Conservation (phyloP, 2,888 invertebrate genomes). For the Neocrepidodera transversa region DNA sequence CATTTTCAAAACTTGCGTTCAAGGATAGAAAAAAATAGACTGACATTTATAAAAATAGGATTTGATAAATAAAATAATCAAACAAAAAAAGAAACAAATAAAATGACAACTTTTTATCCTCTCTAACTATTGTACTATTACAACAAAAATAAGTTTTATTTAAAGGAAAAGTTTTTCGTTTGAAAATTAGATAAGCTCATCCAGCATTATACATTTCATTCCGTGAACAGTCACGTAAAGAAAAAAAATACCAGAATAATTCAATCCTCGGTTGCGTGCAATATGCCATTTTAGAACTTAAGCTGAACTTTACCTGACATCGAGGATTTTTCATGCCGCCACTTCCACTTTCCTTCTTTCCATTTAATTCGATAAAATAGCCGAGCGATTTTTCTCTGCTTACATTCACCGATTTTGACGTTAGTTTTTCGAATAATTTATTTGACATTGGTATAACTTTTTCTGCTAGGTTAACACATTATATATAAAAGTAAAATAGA, state of each 20-base stretch:
- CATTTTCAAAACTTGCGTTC: too few relatives aligned
- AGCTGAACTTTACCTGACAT: constrained; percentile 25
- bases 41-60: too few relatives aligned
- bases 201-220: constrained; percentile 14
- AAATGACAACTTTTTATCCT: too few relatives aligned
- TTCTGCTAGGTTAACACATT: not conserved
- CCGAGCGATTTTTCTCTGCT: constrained; percentile 10
- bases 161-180: constrained; percentile 13
- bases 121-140: too few relatives aligned
- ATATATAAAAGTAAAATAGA: too few relatives aligned
- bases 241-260: constrained; percentile 21
- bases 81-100: too few relatives aligned
- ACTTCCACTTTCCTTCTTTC: constrained; percentile 14
- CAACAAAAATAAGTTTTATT: too few relatives aligned
- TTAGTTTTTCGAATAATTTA: constrained; percentile 8
- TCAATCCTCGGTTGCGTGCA: constrained; percentile 27
- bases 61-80: too few relatives aligned
- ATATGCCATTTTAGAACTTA: constrained; percentile 19
- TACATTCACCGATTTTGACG: not conserved
- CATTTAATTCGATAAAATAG: constrained; percentile 22
- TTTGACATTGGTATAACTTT: not conserved
- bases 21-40: too few relatives aligned
- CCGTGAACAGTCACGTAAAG: constrained; percentile 12
- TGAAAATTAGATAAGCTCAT: constrained; percentile 16
- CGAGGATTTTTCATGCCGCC: constrained; percentile 16